Evolutionary conservation across 1,140 invertebrate species (phyloP).

Genomic region (Lanistes nyassanus): DNA sequence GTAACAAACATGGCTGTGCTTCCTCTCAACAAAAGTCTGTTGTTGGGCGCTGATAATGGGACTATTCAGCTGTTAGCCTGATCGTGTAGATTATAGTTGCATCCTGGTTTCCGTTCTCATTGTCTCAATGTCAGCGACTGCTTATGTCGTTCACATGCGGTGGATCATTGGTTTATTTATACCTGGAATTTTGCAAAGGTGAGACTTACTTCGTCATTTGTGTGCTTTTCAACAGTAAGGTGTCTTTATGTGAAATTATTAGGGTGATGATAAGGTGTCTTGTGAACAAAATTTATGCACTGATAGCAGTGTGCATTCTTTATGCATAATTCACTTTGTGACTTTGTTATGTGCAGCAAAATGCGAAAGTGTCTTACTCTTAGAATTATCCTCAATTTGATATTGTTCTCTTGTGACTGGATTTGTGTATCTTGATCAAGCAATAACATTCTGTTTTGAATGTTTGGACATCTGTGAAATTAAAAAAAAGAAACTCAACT

Average conservation of each 20-base stretch:
- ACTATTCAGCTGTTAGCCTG: slow-evolving; percentile 72
- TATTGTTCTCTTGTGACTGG: too few species aligned
- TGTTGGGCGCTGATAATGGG: slow-evolving; percentile 91
- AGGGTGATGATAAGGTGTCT: too few species aligned
- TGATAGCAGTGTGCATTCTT: too few species aligned
- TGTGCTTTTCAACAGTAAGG: neutral
- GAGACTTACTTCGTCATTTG: neutral
- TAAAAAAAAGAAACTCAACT: too few species aligned
- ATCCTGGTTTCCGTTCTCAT: neutral
- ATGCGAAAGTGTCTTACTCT: too few species aligned
- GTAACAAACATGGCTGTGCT: slow-evolving; percentile 88
- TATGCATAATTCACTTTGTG: too few species aligned
- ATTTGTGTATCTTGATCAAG: too few species aligned
- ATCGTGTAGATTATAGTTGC: neutral
- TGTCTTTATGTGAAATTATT: neutral
- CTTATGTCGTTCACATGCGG: neutral
- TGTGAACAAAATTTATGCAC: too few species aligned
- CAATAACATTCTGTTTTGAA: too few species aligned
- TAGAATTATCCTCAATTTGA: too few species aligned
- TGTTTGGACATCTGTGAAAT: too few species aligned
- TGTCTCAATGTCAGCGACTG: neutral
- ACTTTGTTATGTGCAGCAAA: too few species aligned
- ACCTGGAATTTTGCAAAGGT: neutral
- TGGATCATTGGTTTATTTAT: neutral
- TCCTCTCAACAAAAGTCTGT: slow-evolving; percentile 86